A percentile compares a stretch with the other conserved stretches of the same genome.
These are phyloP conservation scores for Hipparchia semele DNA, from an alignment of 2,888 invertebrate genomes.

Conservation along the genomic window DNA sequence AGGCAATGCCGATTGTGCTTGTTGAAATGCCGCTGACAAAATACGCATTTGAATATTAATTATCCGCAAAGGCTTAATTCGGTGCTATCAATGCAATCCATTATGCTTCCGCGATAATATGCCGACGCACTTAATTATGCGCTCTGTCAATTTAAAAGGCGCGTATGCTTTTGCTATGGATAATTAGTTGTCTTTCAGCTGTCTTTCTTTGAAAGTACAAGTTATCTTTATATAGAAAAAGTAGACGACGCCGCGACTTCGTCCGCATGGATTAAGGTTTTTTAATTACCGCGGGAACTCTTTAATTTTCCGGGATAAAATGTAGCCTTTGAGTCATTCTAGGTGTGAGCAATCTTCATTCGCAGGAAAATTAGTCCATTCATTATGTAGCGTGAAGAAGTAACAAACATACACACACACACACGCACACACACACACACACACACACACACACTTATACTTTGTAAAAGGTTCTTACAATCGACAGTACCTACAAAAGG, in stretches of 20 bases:
- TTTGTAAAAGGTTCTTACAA: background rate
- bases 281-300: no score
- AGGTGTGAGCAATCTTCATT: no score
- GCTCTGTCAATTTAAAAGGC: slow-evolving; percentile 25
- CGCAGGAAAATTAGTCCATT: no score
- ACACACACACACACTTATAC: no score
- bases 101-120: slow-evolving; percentile 25
- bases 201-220: background rate
- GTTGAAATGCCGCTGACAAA: slow-evolving; percentile 17
- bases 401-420: no score
- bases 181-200: slow-evolving; percentile 17
- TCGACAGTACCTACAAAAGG: background rate
- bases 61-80: slow-evolving; percentile 25
- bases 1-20: background rate
- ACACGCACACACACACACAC: no score
- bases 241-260: no score
- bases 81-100: slow-evolving; percentile 27
- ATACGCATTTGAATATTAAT: slow-evolving; percentile 28
- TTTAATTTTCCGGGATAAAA: no score
- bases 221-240: no score
- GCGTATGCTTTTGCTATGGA: slow-evolving; percentile 18
- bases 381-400: no score
- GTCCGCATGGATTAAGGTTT: no score
- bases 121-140: slow-evolving; percentile 27
- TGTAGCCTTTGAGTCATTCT: no score